phyloP scores from a whole-genome alignment of 2,797 vertebrate genomes.

The Eleutherodactylus coqui region DNA sequence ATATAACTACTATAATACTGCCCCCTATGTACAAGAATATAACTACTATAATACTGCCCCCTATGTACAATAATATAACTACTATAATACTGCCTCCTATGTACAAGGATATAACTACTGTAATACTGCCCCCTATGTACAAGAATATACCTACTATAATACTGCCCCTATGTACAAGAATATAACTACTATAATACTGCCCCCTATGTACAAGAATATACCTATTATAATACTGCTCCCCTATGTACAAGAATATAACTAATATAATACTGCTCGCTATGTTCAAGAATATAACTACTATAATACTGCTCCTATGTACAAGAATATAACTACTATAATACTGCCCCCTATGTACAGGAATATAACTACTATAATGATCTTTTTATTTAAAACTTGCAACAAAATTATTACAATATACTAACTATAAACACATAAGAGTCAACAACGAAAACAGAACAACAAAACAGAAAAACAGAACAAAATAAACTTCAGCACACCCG shows the following conservation, averaged over 20 bases:
- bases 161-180: background rate
- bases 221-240: background rate
- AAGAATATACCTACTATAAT: background rate
- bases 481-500: no score
- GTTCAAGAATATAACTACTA: conserved; percentile 6
- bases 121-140: conserved; percentile 2
- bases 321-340: conserved; percentile 17
- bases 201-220: conserved; percentile 3
- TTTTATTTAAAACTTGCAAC: no score
- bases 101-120: conserved; percentile 4
- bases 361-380: conserved; percentile 23
- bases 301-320: conserved; percentile 8
- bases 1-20: no score
- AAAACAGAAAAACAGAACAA: no score
- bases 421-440: no score
- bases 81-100: no score
- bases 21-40: no score
- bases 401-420: no score
- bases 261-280: background rate
- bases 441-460: no score
- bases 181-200: conserved; percentile 9
- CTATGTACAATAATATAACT: no score
- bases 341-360: background rate
- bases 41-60: no score
- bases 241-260: background rate